These are phyloP conservation scores for Orchestia grillus DNA, from an alignment of 1,140 invertebrate species.

Conservation along the genomic window DNA sequence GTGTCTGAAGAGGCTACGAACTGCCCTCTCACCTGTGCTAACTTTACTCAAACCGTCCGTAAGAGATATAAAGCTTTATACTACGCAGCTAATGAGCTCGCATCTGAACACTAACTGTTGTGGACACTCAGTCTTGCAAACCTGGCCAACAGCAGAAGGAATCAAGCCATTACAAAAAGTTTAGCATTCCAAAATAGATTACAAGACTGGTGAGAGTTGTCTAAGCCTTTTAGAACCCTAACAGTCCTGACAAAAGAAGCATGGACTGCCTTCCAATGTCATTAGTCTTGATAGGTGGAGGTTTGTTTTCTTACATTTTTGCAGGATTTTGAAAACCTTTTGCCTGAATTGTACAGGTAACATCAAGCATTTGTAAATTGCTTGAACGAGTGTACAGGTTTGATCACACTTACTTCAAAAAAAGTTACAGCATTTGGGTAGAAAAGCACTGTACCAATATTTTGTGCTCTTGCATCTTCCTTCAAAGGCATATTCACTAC, in stretches of 20 bases:
- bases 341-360: neutral
- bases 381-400: neutral
- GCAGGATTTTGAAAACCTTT: too few species aligned
- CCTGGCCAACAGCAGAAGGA: neutral
- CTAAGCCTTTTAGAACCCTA: neutral
- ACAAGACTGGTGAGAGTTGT: neutral
- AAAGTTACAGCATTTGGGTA: too few species aligned
- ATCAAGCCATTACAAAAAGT: neutral
- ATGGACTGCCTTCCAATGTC: neutral
- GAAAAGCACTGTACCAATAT: too few species aligned
- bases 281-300: neutral
- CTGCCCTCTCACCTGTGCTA: neutral
- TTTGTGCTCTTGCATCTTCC: too few species aligned
- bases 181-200: neutral
- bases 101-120: neutral
- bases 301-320: too few species aligned
- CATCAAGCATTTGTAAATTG: neutral
- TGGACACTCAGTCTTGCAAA: neutral
- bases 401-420: too few species aligned
- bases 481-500: too few species aligned
- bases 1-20: neutral
- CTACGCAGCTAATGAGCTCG: neutral
- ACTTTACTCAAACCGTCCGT: conserved; percentile 38
- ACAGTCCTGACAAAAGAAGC: neutral
- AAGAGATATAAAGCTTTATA: neutral